Percentiles rank a stretch among this genome's conserved stretches.
phyloP scores from a whole-genome alignment of 2,113 vertebrate genomes.

The Pelvicachromis taeniatus region DNA sequence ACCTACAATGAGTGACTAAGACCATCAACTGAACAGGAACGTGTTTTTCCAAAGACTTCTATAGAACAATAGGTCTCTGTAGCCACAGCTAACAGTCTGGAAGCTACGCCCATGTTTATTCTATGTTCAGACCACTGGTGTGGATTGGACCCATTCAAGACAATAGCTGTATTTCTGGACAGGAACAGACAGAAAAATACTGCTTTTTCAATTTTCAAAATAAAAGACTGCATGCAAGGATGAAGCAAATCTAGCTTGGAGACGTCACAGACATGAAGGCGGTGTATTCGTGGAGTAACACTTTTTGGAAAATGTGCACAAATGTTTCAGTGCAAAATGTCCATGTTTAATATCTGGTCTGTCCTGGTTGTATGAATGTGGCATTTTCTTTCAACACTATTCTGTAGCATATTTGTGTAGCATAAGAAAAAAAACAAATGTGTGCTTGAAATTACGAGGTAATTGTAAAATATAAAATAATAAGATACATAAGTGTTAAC shows the following conservation, averaged over 20 bases:
- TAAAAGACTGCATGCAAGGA: not conserved
- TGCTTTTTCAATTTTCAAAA: not conserved
- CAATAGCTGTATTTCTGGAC: not conserved
- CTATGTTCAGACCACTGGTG: not conserved
- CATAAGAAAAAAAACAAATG: not conserved
- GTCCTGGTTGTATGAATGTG: not conserved
- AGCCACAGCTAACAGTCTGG: not conserved
- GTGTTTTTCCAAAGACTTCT: not conserved
- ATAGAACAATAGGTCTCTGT: not conserved
- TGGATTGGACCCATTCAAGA: not conserved
- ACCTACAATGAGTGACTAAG: not conserved
- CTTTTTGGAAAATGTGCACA: not conserved
- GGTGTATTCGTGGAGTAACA: not conserved
- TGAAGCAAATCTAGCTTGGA: not conserved
- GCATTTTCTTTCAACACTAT: accelerated
- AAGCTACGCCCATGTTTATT: not conserved
- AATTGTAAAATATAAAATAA: not conserved
- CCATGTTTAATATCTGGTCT: not conserved
- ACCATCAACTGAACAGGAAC: not conserved
- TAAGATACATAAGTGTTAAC: not conserved
- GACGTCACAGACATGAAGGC: not conserved
- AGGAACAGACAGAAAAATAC: not conserved
- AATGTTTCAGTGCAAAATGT: not conserved
- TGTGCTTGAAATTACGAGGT: not conserved
- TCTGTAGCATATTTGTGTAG: not conserved